phyloP scores from a whole-genome alignment of 2,113 vertebrate genomes.

The Budorcas taxicolor region DNA sequence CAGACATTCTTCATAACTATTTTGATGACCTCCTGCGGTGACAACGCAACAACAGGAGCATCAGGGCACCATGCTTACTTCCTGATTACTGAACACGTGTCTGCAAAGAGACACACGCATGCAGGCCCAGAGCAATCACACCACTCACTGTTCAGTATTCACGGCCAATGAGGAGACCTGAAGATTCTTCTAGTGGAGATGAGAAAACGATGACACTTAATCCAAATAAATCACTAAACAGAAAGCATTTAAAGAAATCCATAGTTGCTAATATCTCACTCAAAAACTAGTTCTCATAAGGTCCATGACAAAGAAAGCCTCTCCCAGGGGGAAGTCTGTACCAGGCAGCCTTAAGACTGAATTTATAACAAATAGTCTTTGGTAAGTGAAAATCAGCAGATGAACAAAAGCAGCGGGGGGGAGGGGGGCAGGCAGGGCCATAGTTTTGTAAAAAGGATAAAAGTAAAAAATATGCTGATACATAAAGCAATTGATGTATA shows the following conservation, averaged over 20 bases:
- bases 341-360: background rate
- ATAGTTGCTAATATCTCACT: background rate
- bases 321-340: background rate
- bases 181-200: background rate
- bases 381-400: background rate
- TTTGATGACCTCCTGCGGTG: background rate
- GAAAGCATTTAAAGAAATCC: background rate
- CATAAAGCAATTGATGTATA: background rate
- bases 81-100: background rate
- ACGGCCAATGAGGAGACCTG: accelerated
- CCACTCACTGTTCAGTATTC: background rate
- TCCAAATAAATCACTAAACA: background rate
- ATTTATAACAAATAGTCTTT: background rate
- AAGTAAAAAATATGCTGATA: background rate
- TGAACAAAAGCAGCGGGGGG: background rate
- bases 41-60: background rate
- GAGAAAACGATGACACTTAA: background rate
- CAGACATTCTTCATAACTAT: constrained; percentile 4
- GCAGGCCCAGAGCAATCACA: background rate
- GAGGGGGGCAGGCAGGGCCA: background rate
- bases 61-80: background rate
- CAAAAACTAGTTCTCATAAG: background rate
- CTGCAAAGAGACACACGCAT: background rate
- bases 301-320: background rate
- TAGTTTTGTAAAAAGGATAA: background rate